A percentile compares a stretch with the other conserved stretches of the same genome.
Conservation (phyloP, 2,888 invertebrate species). For the Callinectes sapidus region DNA sequence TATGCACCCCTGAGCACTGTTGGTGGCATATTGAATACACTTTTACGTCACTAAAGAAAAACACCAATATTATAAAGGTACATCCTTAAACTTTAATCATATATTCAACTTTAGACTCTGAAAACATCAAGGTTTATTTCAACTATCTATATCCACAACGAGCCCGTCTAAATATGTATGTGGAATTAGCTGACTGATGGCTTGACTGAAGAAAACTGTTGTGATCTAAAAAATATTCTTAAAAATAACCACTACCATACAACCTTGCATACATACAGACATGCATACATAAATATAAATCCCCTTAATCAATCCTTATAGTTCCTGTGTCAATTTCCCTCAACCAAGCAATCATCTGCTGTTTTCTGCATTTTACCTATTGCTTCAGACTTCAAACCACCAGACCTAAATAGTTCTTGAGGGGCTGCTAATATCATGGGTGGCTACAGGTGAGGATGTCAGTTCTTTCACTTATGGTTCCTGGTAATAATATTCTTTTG, state of each 20-base stretch:
- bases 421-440: not conserved
- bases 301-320: not conserved
- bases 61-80: not conserved
- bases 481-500: not conserved
- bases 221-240: slow-evolving; percentile 20
- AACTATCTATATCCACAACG: not conserved
- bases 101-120: slow-evolving; percentile 4
- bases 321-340: not conserved
- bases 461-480: not conserved
- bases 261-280: not conserved
- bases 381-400: not conserved
- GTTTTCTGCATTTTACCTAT: not conserved
- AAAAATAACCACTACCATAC: not conserved
- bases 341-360: slow-evolving; percentile 21
- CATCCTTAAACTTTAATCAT: not conserved
- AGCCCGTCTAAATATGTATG: not conserved
- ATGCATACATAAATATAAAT: not conserved
- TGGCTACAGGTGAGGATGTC: not conserved
- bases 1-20: slow-evolving; percentile 17
- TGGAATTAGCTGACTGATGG: not conserved
- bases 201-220: slow-evolving; percentile 7
- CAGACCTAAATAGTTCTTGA: not conserved
- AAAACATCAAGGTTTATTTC: not conserved
- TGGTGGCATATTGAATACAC: not conserved
- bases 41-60: not conserved